Base-by-base conservation (phyloP, 1,140 invertebrate species). In the Drosophila ogumai region DNA sequence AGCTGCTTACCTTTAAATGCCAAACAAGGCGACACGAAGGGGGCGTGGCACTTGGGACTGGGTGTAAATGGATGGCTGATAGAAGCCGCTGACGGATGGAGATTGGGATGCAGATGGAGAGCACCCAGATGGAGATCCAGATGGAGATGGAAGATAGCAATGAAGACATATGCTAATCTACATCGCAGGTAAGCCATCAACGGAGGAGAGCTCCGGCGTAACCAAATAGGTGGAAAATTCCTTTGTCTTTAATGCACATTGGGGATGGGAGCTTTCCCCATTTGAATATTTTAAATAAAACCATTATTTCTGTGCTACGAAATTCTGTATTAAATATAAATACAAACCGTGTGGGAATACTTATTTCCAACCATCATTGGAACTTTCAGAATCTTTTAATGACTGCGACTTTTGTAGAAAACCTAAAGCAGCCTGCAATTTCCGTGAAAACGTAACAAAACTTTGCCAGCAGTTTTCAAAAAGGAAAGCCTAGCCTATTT, bases 1-100 rank as follows among this genome's bases (percentile, higher is more conserved):
- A 76, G 63, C 49, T 76, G 73, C 74, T 76, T 76, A 76, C 74
- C 74, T 77, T 77, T 77, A 59, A 68, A 54, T 54, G 63, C 54
- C 74, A 77, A 76, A 76, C 74, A 76, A 52, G 69, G 71, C 47
- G 54, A 50, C 66, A 73, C 31, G 41, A 10, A 22, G 50, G 65
- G 54, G 54, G 65, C 17, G 43, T 58, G 65, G 52, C 68, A 49
- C 61, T 25, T 34, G 61, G 56, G 61, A 61, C 63, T n/a, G 46
- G 38, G 65, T 58, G 65, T 10, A 69, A 72, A 72, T 72, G 68
- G 68, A 57, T 72, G 65, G 65, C 66, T 66, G 66, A 43, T 49
- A 69, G 66, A 46, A 67, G 43, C 63, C 66, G 66, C 63, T 69
- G 66, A 66, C 63, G 66, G 66, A 69, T 46, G 66, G 38, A 57